Evolutionary conservation across 2,113 vertebrate genomes (phyloP).

Genomic region (Rattus rattus): DNA sequence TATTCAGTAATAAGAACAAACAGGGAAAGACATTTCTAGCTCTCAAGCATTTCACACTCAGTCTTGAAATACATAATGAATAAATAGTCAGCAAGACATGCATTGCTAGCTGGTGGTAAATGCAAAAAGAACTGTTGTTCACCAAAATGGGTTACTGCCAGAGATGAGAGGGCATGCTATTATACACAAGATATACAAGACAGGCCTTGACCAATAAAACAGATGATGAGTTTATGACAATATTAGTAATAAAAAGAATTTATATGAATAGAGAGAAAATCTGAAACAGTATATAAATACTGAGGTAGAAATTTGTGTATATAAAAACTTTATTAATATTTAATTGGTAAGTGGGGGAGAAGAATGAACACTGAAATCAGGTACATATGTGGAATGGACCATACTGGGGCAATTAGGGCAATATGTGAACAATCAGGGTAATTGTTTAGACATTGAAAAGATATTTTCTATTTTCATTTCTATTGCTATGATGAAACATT

Average conservation of each 20-base stretch:
- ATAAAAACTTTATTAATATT: neutral
- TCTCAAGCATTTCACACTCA: neutral
- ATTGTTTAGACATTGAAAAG: neutral
- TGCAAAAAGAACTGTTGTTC: neutral
- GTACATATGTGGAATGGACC: neutral
- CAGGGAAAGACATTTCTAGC: neutral
- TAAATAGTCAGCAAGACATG: conserved; percentile 23
- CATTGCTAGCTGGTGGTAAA: neutral
- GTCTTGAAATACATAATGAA: neutral
- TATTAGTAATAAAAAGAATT: neutral
- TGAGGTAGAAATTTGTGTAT: neutral
- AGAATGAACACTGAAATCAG: neutral
- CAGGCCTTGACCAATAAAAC: neutral
- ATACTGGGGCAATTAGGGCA: neutral
- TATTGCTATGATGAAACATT: neutral
- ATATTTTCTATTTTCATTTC: neutral
- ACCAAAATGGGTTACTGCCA: neutral
- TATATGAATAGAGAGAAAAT: neutral
- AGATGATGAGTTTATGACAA: neutral
- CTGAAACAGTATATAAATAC: neutral
- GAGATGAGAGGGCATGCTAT: neutral
- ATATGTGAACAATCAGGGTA: neutral
- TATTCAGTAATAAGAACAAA: neutral
- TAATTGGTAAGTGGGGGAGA: neutral
- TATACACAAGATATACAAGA: neutral